Conservation (phyloP, 2,888 invertebrate species). For the Dromius quadrimaculatus region DNA sequence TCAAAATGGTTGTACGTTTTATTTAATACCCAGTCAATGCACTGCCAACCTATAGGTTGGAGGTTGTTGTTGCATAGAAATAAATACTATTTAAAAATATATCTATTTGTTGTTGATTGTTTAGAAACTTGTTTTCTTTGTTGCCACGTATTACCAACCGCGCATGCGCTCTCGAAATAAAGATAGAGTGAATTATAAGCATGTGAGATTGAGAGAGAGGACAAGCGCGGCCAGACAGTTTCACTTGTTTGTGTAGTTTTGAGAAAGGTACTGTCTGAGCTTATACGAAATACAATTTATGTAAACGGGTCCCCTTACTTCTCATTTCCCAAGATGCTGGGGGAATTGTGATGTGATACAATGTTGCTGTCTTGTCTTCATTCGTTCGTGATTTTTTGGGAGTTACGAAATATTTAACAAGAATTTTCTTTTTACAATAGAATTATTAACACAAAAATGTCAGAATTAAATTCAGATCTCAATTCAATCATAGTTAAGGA, state of each 20-base stretch:
- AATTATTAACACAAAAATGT: too few species aligned
- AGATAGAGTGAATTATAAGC: neutral
- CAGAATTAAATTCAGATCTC: too few species aligned
- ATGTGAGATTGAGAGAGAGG: conserved; percentile 17
- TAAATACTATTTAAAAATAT: conserved; percentile 26
- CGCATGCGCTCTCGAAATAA: conserved; percentile 4
- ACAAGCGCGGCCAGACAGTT: conserved; percentile 17
- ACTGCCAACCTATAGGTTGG: neutral
- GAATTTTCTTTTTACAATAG: too few species aligned
- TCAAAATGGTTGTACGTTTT: neutral
- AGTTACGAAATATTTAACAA: too few species aligned
- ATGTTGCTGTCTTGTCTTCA: too few species aligned
- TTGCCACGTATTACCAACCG: conserved; percentile 8
- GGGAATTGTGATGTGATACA: conserved; percentile 9
- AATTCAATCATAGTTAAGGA: too few species aligned
- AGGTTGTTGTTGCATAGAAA: conserved; percentile 16
- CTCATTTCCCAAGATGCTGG: neutral
- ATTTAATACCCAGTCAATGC: conserved; percentile 10
- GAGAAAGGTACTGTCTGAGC: conserved; percentile 41
- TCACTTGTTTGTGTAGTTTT: conserved; percentile 43
- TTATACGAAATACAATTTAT: conserved; percentile 47
- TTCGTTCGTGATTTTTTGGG: too few species aligned
- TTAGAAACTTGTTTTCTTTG: conserved; percentile 32
- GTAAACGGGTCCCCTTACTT: conserved; percentile 40
- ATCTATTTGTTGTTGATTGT: conserved; percentile 29